Conservation (phyloP, 2,888 invertebrate genomes). For the Amphipyra berbera region DNA sequence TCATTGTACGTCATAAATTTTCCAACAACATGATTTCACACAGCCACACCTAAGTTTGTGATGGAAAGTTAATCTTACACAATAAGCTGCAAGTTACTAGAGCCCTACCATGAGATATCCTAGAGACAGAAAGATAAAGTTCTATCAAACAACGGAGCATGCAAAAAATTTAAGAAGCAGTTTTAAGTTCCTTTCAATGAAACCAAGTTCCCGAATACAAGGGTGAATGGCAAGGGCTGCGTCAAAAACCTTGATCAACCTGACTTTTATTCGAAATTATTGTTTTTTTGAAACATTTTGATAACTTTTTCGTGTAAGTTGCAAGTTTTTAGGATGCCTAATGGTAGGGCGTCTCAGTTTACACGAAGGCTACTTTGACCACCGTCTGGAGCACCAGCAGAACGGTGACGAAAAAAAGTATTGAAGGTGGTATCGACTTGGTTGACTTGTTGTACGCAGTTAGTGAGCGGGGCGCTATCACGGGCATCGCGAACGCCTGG, state of each 20-base stretch:
- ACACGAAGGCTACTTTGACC: slow-evolving; percentile 79
- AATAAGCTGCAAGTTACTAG: slow-evolving; percentile 15
- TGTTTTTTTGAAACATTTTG: background rate
- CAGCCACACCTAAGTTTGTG: slow-evolving; percentile 13
- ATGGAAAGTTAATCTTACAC: slow-evolving; percentile 35
- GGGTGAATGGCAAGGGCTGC: background rate
- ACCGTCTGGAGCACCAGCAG: slow-evolving; percentile 82
- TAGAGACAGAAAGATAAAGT: slow-evolving; percentile 2
- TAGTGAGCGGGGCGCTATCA: slow-evolving; percentile 59
- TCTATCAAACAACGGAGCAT: background rate
- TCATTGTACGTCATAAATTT: slow-evolving; percentile 33
- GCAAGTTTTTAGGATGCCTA: slow-evolving; percentile 19
- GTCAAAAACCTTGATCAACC: slow-evolving; percentile 1
- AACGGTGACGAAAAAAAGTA: slow-evolving; percentile 82
- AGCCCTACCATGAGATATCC: slow-evolving; percentile 29
- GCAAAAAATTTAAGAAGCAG: background rate
- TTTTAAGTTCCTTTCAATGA: background rate
- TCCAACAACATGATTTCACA: slow-evolving; percentile 27
- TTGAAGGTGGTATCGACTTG: slow-evolving; percentile 72
- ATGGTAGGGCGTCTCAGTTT: slow-evolving; percentile 35
- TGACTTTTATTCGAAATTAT: background rate
- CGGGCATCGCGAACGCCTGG: slow-evolving; percentile 78
- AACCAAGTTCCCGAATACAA: background rate
- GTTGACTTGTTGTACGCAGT: slow-evolving; percentile 57
- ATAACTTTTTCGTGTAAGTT: slow-evolving; percentile 2